phyloP scores from a whole-genome alignment of 2,797 vertebrate genomes.

The Peromyscus nudipes region DNA sequence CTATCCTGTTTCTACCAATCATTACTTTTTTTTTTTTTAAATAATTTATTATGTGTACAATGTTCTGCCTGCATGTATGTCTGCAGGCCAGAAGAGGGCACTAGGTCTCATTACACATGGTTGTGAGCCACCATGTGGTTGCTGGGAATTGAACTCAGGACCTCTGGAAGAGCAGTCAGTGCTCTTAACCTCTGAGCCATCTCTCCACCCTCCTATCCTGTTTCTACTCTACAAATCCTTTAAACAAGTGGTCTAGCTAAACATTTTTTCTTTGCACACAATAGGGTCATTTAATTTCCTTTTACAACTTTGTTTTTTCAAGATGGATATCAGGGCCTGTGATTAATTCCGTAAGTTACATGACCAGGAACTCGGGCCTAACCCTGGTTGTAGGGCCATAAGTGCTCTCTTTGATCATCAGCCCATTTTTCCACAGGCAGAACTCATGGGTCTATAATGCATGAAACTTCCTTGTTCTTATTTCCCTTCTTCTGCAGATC shows the following conservation, averaged over 20 bases:
- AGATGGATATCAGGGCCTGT: neutral
- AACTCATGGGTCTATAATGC: neutral
- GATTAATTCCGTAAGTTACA: neutral
- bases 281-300: neutral
- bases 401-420: neutral
- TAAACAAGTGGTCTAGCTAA: neutral
- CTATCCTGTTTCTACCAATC: no score
- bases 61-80: no score
- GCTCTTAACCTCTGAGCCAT: no score
- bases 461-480: neutral
- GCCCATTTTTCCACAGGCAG: neutral
- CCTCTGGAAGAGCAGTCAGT: no score
- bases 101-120: no score
- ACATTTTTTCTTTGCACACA: neutral
- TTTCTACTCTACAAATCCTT: neutral
- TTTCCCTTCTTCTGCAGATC: neutral
- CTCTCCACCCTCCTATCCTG: no score
- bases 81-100: no score
- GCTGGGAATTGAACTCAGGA: no score
- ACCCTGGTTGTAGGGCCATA: neutral
- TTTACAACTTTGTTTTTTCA: neutral
- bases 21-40: no score
- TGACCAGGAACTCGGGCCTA: neutral
- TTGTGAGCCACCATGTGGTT: no score
- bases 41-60: no score